These are phyloP conservation scores for Sarcophaga caerulescens DNA, from an alignment of 2,888 invertebrate genomes.

Conservation along the genomic window DNA sequence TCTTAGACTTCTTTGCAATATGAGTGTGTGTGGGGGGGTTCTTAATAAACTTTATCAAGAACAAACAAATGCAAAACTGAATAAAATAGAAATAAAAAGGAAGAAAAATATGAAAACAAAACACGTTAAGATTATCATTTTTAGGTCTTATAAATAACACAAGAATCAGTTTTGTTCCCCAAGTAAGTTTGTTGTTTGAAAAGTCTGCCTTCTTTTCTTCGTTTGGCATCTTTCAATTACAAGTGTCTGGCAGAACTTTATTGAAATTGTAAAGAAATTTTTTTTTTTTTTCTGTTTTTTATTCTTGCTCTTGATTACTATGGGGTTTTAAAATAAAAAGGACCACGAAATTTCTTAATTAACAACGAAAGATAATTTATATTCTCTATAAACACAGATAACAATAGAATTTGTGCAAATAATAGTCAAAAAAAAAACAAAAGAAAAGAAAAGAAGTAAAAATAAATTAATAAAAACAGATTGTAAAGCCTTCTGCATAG, in stretches of 20 bases:
- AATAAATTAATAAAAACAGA: no score
- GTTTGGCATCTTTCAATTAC: neutral
- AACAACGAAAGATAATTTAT: no score
- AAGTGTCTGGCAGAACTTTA: conserved; percentile 1
- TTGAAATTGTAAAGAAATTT: neutral
- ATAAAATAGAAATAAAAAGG: no score
- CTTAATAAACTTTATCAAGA: conserved; percentile 56
- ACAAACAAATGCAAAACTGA: conserved; percentile 13
- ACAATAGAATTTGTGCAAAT: no score
- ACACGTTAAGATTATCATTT: conserved; percentile 51
- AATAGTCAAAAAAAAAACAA: no score
- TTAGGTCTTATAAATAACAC: conserved; percentile 39
- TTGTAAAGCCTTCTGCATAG: no score
- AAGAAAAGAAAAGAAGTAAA: no score
- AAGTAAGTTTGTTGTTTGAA: neutral
- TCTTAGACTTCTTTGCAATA: neutral
- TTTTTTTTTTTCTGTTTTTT: no score
- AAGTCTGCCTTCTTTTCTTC: neutral
- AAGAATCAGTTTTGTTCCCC: conserved; percentile 28
- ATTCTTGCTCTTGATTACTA: neutral
- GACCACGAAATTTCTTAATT: no score
- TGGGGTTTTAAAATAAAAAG: neutral
- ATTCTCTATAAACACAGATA: no score
- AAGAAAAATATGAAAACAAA: conserved; percentile 9
- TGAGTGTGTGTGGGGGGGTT: neutral